Evolutionary conservation across 2,797 vertebrate genomes (phyloP).

Genomic region (Meriones psammophilus): DNA sequence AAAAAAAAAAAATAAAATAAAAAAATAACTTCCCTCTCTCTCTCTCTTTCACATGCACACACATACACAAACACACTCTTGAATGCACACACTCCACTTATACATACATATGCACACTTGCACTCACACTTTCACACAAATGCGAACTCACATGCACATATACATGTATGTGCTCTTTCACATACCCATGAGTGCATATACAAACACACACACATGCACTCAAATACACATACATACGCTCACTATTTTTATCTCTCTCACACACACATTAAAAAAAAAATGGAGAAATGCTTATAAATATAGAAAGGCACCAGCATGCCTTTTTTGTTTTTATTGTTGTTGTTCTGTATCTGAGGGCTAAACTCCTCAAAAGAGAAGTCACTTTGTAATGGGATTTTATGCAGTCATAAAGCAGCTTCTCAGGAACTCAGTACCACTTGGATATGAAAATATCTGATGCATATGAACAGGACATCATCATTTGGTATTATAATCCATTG

Average conservation of each 20-base stretch:
- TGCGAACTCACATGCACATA: not conserved
- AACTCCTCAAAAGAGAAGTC: not conserved
- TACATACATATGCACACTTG: not conserved
- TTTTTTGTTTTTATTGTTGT: not conserved
- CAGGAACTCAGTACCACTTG: not conserved
- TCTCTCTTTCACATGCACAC: no score
- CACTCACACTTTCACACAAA: not conserved
- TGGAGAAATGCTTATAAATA: not conserved
- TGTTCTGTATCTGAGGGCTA: not conserved
- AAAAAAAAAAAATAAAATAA: no score
- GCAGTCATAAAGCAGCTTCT: not conserved
- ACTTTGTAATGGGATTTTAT: slow-evolving; percentile 2
- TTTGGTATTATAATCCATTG: not conserved
- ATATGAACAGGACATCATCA: not conserved
- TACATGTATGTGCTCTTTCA: not conserved
- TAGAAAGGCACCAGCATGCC: not conserved
- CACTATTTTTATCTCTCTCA: no score
- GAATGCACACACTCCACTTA: not conserved
- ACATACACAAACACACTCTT: not conserved
- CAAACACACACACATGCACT: not conserved
- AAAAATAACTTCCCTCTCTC: not conserved
- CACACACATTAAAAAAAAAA: not conserved
- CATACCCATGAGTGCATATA: not conserved
- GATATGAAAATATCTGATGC: not conserved
- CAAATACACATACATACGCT: not conserved